Percentiles rank a stretch among this genome's conserved stretches.
Conservation (phyloP, 2,888 invertebrate species). For the Dryomyza anilis region DNA sequence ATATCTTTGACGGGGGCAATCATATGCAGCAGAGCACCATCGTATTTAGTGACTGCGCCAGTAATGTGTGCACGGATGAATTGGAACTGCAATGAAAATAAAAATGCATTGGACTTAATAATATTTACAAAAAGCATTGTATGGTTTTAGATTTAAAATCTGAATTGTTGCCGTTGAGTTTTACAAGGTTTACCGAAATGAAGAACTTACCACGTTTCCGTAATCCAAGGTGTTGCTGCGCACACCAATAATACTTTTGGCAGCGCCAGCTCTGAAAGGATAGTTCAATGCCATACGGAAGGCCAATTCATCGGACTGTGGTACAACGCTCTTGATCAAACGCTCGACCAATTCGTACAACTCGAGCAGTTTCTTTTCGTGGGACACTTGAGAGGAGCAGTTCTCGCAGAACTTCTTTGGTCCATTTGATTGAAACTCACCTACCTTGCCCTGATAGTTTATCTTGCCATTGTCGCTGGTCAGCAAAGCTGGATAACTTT, state of each 20-base stretch:
- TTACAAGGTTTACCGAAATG: too few species aligned
- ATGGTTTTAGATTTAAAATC: too few species aligned
- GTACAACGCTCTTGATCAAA: slow-evolving; percentile 41
- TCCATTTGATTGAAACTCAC: slow-evolving; percentile 51
- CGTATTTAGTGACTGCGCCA: slow-evolving; percentile 62
- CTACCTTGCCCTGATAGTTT: slow-evolving; percentile 64
- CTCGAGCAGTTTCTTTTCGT: slow-evolving; percentile 43
- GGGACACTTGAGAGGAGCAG: slow-evolving; percentile 43
- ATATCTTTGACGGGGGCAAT: slow-evolving; percentile 67
- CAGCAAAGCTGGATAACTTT: slow-evolving; percentile 66
- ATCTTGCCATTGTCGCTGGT: slow-evolving; percentile 64
- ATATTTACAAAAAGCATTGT: too few species aligned
- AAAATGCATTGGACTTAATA: too few species aligned
- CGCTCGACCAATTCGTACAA: slow-evolving; percentile 47
- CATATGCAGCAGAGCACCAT: slow-evolving; percentile 68
- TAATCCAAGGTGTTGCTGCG: slow-evolving; percentile 68
- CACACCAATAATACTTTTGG: slow-evolving; percentile 74
- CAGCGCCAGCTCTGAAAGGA: slow-evolving; percentile 78
- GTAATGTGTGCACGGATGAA: slow-evolving; percentile 46
- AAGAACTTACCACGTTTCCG: slow-evolving; percentile 47
- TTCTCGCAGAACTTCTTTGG: slow-evolving; percentile 47
- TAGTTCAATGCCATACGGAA: slow-evolving; percentile 69
- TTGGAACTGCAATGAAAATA: slow-evolving; percentile 45
- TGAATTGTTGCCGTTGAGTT: too few species aligned
- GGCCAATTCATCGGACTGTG: slow-evolving; percentile 66